Base-by-base conservation (phyloP, 2,888 invertebrate species). In the Drosophila ustulata region DNA sequence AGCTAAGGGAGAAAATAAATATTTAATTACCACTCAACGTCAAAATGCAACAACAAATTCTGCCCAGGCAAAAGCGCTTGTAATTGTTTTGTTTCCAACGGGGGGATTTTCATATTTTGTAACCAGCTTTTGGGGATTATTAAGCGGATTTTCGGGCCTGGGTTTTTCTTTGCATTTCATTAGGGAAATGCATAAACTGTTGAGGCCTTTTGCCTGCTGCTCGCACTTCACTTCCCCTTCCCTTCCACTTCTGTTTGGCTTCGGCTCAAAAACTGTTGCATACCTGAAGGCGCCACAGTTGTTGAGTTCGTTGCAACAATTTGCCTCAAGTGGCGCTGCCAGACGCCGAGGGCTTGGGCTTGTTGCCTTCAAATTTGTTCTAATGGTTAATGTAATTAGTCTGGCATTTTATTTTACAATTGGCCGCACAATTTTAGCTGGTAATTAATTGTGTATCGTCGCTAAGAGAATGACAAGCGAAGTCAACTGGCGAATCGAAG, bases 1-100 rank as follows among this genome's bases (percentile, higher is more conserved):
- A 81, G 66, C 88, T 66, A n/a, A 61, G 47, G 49, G 58, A 69
- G 61, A 78, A 62, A 63, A 78, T 70, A 88, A 82, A 82, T 82
- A 88, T 82, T 82, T 88, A 81, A 82, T 66, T 84, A 78, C 57
- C 85, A 84, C 82, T 82, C 85, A 52, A 66, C 65, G 52, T 28
- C 43, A 56, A 67, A 45, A 30, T 43, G 57, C 52, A 73, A 52
- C 23, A 69, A 49, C 28, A 73, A 53, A 6, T 39, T 39, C 9
- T 55, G 32, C 43, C n/a, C 8, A n/a, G 25, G 25, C 57, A 43
- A 51, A 28, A 39, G 80, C 63, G 50, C 61, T 79, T 43, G 71
- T 58, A 55, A 81, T 64, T 80, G 66, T 71, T 80, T 65, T 78
- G 52, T 62, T 64, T 63, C n/a, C 18, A 18, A 18, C 18, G 18